Conservation (phyloP, 2,113 vertebrate species). For the Cheilinus undulatus region DNA sequence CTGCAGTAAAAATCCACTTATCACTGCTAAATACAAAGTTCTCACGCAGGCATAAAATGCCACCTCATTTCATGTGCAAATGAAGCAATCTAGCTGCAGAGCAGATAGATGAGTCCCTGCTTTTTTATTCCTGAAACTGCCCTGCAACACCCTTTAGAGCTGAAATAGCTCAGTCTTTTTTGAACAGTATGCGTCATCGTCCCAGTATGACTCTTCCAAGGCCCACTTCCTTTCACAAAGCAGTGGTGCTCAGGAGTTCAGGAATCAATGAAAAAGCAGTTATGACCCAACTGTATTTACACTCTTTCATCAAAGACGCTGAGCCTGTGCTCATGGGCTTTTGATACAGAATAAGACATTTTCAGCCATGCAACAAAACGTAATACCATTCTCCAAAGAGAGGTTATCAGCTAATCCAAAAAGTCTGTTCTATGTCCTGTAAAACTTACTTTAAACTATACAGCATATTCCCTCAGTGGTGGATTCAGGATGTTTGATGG, state of each 20-base stretch:
- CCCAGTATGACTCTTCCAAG: conserved; percentile 1
- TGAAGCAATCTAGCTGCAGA: conserved; percentile 40
- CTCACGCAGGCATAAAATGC: conserved; percentile 36
- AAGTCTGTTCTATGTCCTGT: neutral
- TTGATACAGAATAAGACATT: conserved; percentile 10
- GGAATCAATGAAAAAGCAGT: neutral
- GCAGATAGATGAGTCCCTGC: conserved; percentile 36
- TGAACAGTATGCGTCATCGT: neutral
- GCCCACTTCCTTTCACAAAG: neutral
- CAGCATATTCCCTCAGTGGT: no score
- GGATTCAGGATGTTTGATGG: no score
- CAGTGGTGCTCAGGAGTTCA: neutral
- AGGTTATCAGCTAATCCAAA: neutral
- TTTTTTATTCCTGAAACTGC: conserved; percentile 37
- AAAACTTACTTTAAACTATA: no score
- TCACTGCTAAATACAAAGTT: conserved; percentile 45
- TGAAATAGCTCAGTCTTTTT: conserved; percentile 12
- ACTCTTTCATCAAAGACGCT: conserved; percentile 12
- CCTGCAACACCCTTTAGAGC: conserved; percentile 4
- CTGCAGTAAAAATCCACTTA: conserved; percentile 38
- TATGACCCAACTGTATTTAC: conserved; percentile 6
- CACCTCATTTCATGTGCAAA: conserved; percentile 53
- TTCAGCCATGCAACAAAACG: conserved; percentile 20
- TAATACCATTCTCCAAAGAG: neutral
- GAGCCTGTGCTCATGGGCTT: conserved; percentile 1